Base-by-base conservation (phyloP, 2,888 invertebrate species). In the Xestia sexstrigata region DNA sequence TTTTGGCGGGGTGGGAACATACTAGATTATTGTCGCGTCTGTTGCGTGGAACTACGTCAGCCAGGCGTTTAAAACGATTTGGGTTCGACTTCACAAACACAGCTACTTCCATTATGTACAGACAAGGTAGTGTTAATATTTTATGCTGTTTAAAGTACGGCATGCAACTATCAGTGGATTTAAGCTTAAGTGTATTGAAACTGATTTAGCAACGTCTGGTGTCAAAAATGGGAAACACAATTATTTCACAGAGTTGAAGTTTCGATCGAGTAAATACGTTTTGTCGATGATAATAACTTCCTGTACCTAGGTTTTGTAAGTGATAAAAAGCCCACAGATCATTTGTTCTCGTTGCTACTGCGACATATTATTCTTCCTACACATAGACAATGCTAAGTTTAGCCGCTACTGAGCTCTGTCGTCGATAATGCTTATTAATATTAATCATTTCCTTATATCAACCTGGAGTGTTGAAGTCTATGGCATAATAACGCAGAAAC, bases 361-460 rank as follows among this genome's bases (percentile, higher is more conserved):
- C 35, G 79, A 39, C 7, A 80, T 78, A 45, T 42, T 35, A 63
- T 76, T 80, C 85, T 87, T 85, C 86, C 81, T 83, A 78, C 68
- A 63, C 75, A n/a, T 67, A 77, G 86, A 87, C 88, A 88, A 87
- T 83, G 79, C 74, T 78, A 80, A 82, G 77, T 76, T 73, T 62
- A 74, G 74, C 60, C 68, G 30, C 71, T 79, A 70, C 72, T 76
- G 66, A 74, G 74, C 69, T 81, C 73, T 72, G 82, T 79, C 76
- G 77, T 75, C 82, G 86, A 89, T 87, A 79, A 74, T 52, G 49
- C 35, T 74, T 62, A 2, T 74, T 79, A 82, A 88, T 88, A 90
- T 87, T 86, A 84, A 90, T 84, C 69, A 86, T 88, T 90, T 91
- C 90, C 90, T 87, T 79, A 83, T 83, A 85, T 73, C 76, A 78